Conservation (phyloP, 2,113 vertebrate genomes). For the Nibea albiflora region DNA sequence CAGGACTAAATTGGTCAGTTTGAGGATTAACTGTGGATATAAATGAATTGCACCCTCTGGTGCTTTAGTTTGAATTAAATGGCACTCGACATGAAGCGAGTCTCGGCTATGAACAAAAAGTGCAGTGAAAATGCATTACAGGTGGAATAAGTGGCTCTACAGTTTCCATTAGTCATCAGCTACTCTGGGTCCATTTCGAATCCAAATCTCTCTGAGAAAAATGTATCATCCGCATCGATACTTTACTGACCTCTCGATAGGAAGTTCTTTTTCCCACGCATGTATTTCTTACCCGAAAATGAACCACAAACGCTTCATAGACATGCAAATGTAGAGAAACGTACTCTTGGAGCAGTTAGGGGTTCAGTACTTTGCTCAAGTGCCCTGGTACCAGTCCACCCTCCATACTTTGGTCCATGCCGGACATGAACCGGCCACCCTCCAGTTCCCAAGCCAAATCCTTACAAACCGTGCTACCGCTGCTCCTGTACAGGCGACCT, state of each 20-base stretch:
- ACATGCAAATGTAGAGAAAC: too few species aligned
- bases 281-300: too few species aligned
- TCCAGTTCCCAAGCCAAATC: too few species aligned
- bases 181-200: constrained; percentile 58
- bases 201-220: constrained; percentile 49
- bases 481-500: constrained; percentile 43
- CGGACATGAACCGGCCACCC: too few species aligned
- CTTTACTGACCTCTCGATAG: too few species aligned
- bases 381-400: too few species aligned
- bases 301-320: too few species aligned
- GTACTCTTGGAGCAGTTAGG: too few species aligned
- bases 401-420: too few species aligned
- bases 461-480: not conserved
- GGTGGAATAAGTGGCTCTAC: constrained; percentile 62
- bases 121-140: constrained; percentile 58
- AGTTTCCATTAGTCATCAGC: constrained; percentile 68
- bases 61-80: constrained; percentile 66
- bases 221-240: constrained; percentile 48
- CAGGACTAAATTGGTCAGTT: constrained; percentile 75
- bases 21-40: constrained; percentile 77
- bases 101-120: constrained; percentile 59
- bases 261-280: too few species aligned
- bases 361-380: too few species aligned
- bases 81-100: constrained; percentile 54
- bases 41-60: constrained; percentile 75